Evolutionary conservation across 35 echinoderm and acorn worm genomes (phyloP), one percentile per base, ranked within the genome.

Genomic region (Apostichopus californicus): DNA sequence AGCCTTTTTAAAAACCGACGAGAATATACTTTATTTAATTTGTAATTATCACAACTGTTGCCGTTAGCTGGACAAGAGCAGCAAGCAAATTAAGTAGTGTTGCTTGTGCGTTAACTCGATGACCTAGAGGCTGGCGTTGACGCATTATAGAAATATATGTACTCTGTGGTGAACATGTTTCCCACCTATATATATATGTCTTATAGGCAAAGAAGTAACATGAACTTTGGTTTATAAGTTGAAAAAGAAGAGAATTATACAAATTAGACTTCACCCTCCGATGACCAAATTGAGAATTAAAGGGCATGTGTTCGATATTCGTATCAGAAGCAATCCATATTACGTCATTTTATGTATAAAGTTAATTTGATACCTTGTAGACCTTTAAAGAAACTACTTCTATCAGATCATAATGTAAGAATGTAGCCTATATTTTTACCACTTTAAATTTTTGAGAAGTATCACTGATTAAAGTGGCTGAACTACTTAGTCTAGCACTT

Each of bases 1-100:
- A 25, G 24, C 24, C 24, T 25, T 25, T 25, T 25, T 25, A 25
- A 25, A 25, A 25, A 25, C 24, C 24, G 10, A 68, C 64, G 20
- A 73, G 71, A 73, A 22, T 1, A 73, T 73, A n/a, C 71, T 73
- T 73, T 22, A 18, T 73, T 17, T 73, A 73, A 73, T 18, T 73
- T 73, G 71, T 73, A 73, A 73, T 73, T 73, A 73, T 73, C 20
- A 17, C 71, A 73, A 73, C 71, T 73, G 71, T 73, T 73, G 71
- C 71, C 71, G 11, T 73, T 73, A 73, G 71, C 71, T 73, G 15
- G 1, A n/a, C 71, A 73, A 73, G n/a, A 73, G 71, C 21, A 73
- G 6, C 6, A 18, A 73, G n/a, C 71, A 73, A 73, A 73, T 73
- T 73, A 73, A 6, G 15, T 73, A 6, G 11, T 73, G 3, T 73